Evolutionary conservation across 2,888 invertebrate species (phyloP).

Genomic region (Oscheius sp.): DNA sequence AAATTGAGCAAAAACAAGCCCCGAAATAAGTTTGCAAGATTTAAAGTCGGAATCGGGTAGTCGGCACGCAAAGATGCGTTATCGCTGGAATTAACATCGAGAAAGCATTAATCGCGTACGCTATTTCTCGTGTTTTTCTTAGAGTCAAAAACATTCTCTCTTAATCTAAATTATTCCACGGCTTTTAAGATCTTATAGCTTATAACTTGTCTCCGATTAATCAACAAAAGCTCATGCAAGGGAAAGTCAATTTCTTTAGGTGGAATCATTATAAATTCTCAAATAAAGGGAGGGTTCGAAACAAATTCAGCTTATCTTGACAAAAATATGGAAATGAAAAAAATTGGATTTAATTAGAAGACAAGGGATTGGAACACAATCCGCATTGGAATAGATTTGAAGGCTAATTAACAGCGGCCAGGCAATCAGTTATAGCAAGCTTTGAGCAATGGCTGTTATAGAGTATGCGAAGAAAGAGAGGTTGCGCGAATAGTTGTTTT

Average conservation of each 20-base stretch:
- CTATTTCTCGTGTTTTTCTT: too few relatives aligned
- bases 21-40: neutral
- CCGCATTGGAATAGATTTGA: neutral
- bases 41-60: conserved; percentile 12
- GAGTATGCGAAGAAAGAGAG: neutral
- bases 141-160: too few relatives aligned
- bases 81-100: conserved; percentile 25
- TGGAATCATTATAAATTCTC: too few relatives aligned
- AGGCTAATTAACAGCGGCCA: neutral
- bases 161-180: too few relatives aligned
- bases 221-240: too few relatives aligned
- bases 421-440: neutral
- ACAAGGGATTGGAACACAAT: neutral
- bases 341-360: neutral
- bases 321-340: neutral
- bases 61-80: conserved; percentile 26
- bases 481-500: conserved; percentile 10
- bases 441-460: neutral
- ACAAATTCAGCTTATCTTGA: too few relatives aligned
- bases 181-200: too few relatives aligned
- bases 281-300: too few relatives aligned
- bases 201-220: too few relatives aligned
- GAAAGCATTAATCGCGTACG: conserved; percentile 11
- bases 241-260: too few relatives aligned
- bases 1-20: neutral